These are phyloP conservation scores for Agriopis aurantiaria DNA, from an alignment of 2,888 invertebrate species.

Conservation along the genomic window DNA sequence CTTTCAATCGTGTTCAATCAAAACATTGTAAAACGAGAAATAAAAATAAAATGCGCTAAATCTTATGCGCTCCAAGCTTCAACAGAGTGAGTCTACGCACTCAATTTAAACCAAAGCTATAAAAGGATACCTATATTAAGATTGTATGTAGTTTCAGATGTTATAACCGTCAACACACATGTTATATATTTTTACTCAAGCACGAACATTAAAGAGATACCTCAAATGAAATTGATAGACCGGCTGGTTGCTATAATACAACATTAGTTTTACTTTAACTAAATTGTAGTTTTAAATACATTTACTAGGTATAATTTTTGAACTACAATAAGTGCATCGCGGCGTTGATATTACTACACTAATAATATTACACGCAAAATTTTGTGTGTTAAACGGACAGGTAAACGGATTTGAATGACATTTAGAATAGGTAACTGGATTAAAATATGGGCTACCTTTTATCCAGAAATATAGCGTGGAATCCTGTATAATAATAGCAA, in stretches of 20 bases:
- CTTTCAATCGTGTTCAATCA: constrained; percentile 10
- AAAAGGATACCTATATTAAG: constrained; percentile 47
- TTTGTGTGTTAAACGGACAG: no score
- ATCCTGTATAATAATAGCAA: no score
- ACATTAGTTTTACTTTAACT: constrained; percentile 47
- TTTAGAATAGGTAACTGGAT: no score
- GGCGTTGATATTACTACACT: no score
- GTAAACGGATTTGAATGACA: no score
- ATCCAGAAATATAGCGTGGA: no score
- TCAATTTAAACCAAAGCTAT: constrained; percentile 46
- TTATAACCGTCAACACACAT: constrained; percentile 49
- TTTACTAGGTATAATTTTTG: no score
- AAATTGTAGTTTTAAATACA: background rate
- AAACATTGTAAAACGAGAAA: constrained; percentile 13
- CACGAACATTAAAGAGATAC: constrained; percentile 67
- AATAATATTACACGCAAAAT: no score
- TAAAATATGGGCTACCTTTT: no score
- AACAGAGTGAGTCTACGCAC: constrained; percentile 20
- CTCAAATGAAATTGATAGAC: constrained; percentile 55
- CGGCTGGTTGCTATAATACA: constrained; percentile 64
- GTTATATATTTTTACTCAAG: constrained; percentile 69
- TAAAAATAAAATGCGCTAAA: constrained; percentile 24
- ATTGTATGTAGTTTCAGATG: constrained; percentile 53
- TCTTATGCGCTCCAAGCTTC: constrained; percentile 5
- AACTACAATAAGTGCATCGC: no score